Conservation (phyloP, 2,113 vertebrate species). For the Antennarius striatus region DNA sequence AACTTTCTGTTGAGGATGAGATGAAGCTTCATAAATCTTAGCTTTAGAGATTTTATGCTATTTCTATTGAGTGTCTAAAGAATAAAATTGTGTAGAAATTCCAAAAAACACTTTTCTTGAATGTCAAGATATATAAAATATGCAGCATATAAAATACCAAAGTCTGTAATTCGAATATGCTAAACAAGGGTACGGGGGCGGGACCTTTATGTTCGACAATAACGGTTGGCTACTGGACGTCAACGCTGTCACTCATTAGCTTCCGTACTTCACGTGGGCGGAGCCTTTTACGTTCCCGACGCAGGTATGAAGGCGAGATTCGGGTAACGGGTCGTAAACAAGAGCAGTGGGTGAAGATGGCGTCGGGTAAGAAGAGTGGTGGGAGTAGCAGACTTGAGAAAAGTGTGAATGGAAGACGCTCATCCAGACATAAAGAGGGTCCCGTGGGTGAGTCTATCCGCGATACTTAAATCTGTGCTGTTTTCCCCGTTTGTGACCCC, state of each 20-base stretch:
- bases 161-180: too few species aligned
- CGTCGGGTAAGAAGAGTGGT: constrained; percentile 73
- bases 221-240: constrained; percentile 44
- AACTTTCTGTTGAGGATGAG: too few species aligned
- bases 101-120: too few species aligned
- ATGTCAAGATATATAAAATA: too few species aligned
- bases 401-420: constrained; percentile 72
- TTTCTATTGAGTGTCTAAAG: too few species aligned
- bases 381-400: constrained; percentile 68
- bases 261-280: constrained; percentile 32
- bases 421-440: constrained; percentile 73
- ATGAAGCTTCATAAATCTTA: too few species aligned
- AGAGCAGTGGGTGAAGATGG: constrained; percentile 73
- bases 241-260: constrained; percentile 44
- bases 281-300: constrained; percentile 6
- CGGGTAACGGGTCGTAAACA: constrained; percentile 53
- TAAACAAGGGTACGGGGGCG: neutral
- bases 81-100: too few species aligned
- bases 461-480: neutral
- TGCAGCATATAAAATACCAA: too few species aligned
- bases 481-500: neutral
- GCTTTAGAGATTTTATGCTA: too few species aligned
- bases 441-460: constrained; percentile 71
- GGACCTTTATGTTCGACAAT: neutral
- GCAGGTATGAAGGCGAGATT: constrained; percentile 59